Conservation (phyloP, 1,140 invertebrate species). For the Halyomorpha halys region DNA sequence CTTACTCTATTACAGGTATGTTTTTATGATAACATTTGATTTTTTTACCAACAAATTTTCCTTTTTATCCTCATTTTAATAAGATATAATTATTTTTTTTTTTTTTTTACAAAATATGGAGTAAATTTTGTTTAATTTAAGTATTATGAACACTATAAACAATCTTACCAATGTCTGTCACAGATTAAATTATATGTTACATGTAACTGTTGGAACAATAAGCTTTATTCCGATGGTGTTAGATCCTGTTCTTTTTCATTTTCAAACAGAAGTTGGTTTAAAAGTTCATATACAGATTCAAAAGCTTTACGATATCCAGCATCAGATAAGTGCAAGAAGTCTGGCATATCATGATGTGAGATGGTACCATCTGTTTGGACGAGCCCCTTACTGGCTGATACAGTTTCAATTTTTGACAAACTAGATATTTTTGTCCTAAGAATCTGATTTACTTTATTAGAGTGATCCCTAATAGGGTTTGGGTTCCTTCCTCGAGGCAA, state of each 20-base stretch:
- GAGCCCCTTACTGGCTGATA: slow-evolving; percentile 62
- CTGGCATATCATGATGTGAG: slow-evolving; percentile 76
- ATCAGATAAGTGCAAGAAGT: slow-evolving; percentile 76
- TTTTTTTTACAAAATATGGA: no score
- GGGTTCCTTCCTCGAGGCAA: slow-evolving; percentile 74
- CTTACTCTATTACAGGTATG: no score
- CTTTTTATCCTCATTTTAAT: no score
- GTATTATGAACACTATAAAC: no score
- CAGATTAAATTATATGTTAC: no score
- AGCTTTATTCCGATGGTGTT: slow-evolving; percentile 51
- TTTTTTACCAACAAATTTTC: no score
- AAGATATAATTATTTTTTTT: no score
- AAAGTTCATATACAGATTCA: slow-evolving; percentile 65
- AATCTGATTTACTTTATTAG: slow-evolving; percentile 59
- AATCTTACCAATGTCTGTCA: no score
- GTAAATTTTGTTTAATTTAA: no score
- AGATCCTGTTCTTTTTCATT: slow-evolving; percentile 58
- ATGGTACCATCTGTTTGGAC: slow-evolving; percentile 68
- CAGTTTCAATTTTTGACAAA: slow-evolving; percentile 53
- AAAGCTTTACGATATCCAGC: slow-evolving; percentile 72
- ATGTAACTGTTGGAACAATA: no score
- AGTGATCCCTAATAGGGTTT: slow-evolving; percentile 66
- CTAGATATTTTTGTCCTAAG: slow-evolving; percentile 50
- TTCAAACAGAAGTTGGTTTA: slow-evolving; percentile 62
- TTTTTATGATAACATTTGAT: no score